phyloP scores from a whole-genome alignment of 2,797 vertebrate species.

The Cuculus canorus region DNA sequence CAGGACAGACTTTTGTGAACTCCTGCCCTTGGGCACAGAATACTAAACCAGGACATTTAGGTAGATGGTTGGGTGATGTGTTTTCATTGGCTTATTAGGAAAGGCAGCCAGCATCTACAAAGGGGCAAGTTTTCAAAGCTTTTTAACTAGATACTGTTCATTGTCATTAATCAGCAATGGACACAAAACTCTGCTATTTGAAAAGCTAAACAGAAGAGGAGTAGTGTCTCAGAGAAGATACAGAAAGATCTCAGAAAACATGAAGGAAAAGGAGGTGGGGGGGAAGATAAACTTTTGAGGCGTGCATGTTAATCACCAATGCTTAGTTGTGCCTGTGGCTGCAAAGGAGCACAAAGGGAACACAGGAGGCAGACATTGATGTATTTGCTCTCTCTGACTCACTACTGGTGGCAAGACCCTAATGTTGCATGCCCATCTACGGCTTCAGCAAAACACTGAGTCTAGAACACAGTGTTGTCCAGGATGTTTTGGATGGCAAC shows the following conservation, averaged over 20 bases:
- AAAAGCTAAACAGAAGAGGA: neutral
- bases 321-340: neutral
- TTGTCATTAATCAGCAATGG: neutral
- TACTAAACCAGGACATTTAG: neutral
- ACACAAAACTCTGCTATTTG: neutral
- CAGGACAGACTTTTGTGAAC: neutral
- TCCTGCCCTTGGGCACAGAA: neutral
- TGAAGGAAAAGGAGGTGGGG: rapidly evolving
- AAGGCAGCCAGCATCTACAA: neutral
- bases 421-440: neutral
- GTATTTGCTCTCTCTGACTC: neutral
- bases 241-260: neutral
- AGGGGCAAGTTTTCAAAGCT: neutral
- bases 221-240: neutral
- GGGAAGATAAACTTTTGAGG: neutral
- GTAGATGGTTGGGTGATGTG: rapidly evolving
- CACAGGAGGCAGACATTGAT: neutral
- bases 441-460: neutral
- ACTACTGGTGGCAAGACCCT: neutral
- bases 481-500: neutral
- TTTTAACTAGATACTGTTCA: neutral
- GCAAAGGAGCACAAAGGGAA: neutral
- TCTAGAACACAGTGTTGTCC: neutral
- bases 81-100: neutral
- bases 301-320: rapidly evolving